Conservation (phyloP, 2,113 vertebrate species). For the Tachuris rubrigastra region DNA sequence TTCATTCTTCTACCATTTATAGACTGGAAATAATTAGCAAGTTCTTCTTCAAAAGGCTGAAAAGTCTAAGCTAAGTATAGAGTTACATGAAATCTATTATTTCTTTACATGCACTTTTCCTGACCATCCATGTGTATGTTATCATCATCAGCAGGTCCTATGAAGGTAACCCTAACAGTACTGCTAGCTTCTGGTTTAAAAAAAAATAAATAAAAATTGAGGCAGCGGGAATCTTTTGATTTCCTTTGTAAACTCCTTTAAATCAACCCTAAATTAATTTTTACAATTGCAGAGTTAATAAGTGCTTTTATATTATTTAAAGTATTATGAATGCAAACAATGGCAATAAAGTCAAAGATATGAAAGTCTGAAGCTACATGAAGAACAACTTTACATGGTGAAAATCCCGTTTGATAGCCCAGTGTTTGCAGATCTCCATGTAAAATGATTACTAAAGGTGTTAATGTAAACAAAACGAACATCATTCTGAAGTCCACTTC, state of each 20-base stretch:
- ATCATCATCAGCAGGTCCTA: neutral
- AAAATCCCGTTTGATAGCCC: neutral
- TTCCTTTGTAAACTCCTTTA: neutral
- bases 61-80: neutral
- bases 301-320: neutral
- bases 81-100: neutral
- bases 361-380: neutral
- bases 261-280: neutral
- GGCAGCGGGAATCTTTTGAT: neutral
- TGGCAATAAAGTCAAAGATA: neutral
- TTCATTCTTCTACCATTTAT: neutral
- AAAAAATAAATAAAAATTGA: neutral
- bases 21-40: neutral
- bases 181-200: neutral
- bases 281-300: neutral
- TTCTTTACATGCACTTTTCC: neutral
- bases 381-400: neutral
- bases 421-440: neutral
- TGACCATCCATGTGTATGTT: fast-evolving
- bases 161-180: neutral
- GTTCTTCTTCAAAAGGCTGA: neutral
- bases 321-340: neutral
- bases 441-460: neutral
- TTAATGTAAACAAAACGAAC: neutral
- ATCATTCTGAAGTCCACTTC: neutral